These are phyloP conservation scores for Limulus polyphemus DNA, from an alignment of 2,888 invertebrate genomes.

Conservation along the genomic window DNA sequence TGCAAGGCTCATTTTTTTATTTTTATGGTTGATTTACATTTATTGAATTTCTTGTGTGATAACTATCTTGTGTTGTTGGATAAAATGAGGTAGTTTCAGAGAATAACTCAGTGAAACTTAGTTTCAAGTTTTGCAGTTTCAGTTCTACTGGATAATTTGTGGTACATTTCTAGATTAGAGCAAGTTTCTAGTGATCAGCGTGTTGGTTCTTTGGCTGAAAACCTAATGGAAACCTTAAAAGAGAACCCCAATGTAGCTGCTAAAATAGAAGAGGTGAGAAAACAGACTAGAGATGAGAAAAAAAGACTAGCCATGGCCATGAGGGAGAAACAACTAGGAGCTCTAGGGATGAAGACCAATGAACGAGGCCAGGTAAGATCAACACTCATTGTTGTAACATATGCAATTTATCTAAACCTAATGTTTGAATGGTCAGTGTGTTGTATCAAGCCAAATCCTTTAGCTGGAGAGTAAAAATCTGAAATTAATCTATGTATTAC, in stretches of 20 bases:
- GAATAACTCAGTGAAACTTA: too few species aligned
- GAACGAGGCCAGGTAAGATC: slow-evolving; percentile 77
- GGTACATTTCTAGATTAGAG: slow-evolving; percentile 53
- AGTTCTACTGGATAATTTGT: neutral
- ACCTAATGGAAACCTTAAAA: slow-evolving; percentile 55
- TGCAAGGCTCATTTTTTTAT: neutral
- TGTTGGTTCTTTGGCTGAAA: slow-evolving; percentile 92
- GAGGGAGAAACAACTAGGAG: slow-evolving; percentile 86
- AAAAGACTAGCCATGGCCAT: slow-evolving; percentile 97
- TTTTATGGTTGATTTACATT: too few species aligned
- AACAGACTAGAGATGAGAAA: slow-evolving; percentile 90
- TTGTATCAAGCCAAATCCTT: too few species aligned
- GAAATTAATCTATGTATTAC: too few species aligned
- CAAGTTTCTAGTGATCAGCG: slow-evolving; percentile 96
- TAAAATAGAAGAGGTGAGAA: slow-evolving; percentile 80
- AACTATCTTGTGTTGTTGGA: too few species aligned
- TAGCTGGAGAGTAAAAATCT: too few species aligned
- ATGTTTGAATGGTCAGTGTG: neutral
- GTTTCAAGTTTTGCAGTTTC: too few species aligned
- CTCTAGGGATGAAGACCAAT: slow-evolving; percentile 86
- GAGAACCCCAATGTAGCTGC: slow-evolving; percentile 40
- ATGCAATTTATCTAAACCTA: slow-evolving; percentile 13
- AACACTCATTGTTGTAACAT: slow-evolving; percentile 26
- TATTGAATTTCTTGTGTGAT: too few species aligned
- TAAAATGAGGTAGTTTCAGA: too few species aligned